Conservation (phyloP, 2,113 vertebrate genomes). For the human (Homo sapiens) region GRCh38 chr13:28397001-28397500, state of each 20-base stretch:
- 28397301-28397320: constrained; percentile 70
- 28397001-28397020: constrained; percentile 93
- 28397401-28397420: constrained; percentile 40
- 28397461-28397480: not conserved
- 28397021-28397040: constrained; percentile 92
- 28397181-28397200: not conserved
- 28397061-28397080: constrained; percentile 90
- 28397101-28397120: not conserved
- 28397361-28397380: not conserved
- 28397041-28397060: constrained; percentile 90
- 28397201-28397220: constrained; percentile 34
- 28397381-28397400: not conserved
- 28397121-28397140: not conserved
- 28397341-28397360: constrained; percentile 50
- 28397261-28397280: constrained; percentile 72
- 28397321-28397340: constrained; percentile 64
- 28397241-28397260: constrained; percentile 82
- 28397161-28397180: constrained; percentile 17
- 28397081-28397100: constrained; percentile 47
- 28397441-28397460: not conserved
- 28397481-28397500: not conserved
- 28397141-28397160: not conserved
- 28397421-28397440: not conserved
- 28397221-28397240: constrained; percentile 60
- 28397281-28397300: constrained; percentile 64